Evolutionary conservation across 2,797 vertebrate species (phyloP), one percentile per base, ranked within the genome.

Genomic region (Rhinogobio ventralis): DNA sequence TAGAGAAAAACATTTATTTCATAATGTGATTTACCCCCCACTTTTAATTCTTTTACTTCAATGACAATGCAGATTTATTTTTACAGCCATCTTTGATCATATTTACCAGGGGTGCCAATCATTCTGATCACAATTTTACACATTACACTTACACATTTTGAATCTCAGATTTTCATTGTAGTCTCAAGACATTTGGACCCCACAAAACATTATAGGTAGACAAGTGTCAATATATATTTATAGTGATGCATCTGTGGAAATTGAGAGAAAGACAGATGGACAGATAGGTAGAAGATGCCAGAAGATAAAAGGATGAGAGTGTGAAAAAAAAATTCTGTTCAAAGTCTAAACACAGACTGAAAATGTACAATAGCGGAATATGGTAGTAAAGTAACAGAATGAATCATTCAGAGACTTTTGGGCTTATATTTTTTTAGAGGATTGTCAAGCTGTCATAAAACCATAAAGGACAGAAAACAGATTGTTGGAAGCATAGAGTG

Each of bases 371-470:
- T 33, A 79, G 36, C 39, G 13, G 20, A 69, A 69, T 62, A n/a
- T 57, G 49, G 62, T n/a, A 77, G 64, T 60, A 51, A 66, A 53
- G n/a, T 67, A 79, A 79, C 66, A 3, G 0, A 79, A 28, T 71
- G 25, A 79, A 72, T 84, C 28, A 71, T 84, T 62, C 11, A 83
- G 36, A 84, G 64, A 84, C 49, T 60, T 68, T 69, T 30, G 20
- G 53, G 39, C 64, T 30, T 67, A 33, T 67, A 45, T 71, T 71
- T 62, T 71, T 60, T 80, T 68, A 30, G 19, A 57, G 82, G 62
- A 75, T 68, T 77, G 82, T 76, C 82, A 76, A 83, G 46, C 73
- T 77, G 62, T 83, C 73, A 68, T 11, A 68, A 77, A 77, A 39
- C n/a, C 4, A 3, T 83, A 45, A 83, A 68, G 73, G 82, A 77